These are phyloP conservation scores for Pseudopipra pipra DNA, from an alignment of 2,113 vertebrate genomes.

Conservation along the genomic window DNA sequence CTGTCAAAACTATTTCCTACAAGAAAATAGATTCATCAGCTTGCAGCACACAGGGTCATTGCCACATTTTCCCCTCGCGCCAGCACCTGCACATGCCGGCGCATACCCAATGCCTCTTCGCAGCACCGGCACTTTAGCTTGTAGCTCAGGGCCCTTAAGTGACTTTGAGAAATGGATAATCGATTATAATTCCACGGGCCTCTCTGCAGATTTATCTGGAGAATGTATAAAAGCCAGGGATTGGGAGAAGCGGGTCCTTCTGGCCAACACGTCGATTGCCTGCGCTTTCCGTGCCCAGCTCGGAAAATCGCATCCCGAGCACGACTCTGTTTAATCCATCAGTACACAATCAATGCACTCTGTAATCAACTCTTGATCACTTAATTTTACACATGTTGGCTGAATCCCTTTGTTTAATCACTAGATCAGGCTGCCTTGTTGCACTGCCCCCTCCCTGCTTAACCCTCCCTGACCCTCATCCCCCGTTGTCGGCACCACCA, in stretches of 20 bases:
- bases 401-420: slow-evolving; percentile 80
- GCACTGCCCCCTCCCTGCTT: slow-evolving; percentile 52
- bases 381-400: slow-evolving; percentile 81
- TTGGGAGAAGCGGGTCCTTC: slow-evolving; percentile 69
- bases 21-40: slow-evolving; percentile 85
- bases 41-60: slow-evolving; percentile 81
- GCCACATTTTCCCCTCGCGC: slow-evolving; percentile 71
- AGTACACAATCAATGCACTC: slow-evolving; percentile 80
- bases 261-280: slow-evolving; percentile 69
- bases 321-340: slow-evolving; percentile 80
- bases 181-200: slow-evolving; percentile 87
- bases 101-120: slow-evolving; percentile 87
- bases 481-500: neutral
- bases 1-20: slow-evolving; percentile 86
- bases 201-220: slow-evolving; percentile 75
- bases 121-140: slow-evolving; percentile 79
- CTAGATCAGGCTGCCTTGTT: slow-evolving; percentile 64
- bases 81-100: slow-evolving; percentile 79
- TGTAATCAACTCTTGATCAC: slow-evolving; percentile 84
- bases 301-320: slow-evolving; percentile 70
- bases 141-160: slow-evolving; percentile 83
- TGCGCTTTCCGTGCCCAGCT: slow-evolving; percentile 49
- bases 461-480: slow-evolving; percentile 43
- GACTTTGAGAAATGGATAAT: slow-evolving; percentile 96
- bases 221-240: slow-evolving; percentile 73